These are phyloP conservation scores for Pollenia amentaria DNA, from an alignment of 2,888 invertebrate species.

Conservation along the genomic window DNA sequence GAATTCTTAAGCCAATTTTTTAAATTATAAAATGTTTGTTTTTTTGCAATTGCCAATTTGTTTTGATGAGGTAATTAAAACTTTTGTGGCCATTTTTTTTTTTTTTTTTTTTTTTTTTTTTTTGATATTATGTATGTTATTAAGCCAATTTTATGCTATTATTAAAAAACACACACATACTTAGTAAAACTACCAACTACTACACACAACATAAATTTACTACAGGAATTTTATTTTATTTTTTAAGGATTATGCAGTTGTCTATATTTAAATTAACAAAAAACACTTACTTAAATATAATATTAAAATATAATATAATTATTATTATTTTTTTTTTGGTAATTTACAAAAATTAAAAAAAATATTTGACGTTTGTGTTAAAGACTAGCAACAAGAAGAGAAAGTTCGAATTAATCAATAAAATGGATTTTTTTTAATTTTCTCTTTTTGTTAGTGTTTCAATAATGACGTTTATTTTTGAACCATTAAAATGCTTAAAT, in stretches of 20 bases:
- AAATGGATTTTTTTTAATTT: too few relatives aligned
- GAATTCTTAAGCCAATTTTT: slow-evolving; percentile 22
- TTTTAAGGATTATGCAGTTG: slow-evolving; percentile 26
- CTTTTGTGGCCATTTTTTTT: slow-evolving; percentile 71
- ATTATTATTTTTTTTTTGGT: background rate
- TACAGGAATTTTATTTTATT: slow-evolving; percentile 59
- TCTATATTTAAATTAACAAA: slow-evolving; percentile 12
- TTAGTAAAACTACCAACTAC: slow-evolving; percentile 64
- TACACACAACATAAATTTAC: slow-evolving; percentile 71
- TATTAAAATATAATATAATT: background rate
- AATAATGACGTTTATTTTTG: too few relatives aligned
- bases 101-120: slow-evolving; percentile 4
- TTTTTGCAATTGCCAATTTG: slow-evolving; percentile 55
- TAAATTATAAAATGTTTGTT: background rate
- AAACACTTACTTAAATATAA: slow-evolving; percentile 9
- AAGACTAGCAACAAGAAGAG: too few relatives aligned
- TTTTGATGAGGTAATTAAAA: slow-evolving; percentile 49
- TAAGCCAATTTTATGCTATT: slow-evolving; percentile 57
- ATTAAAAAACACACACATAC: slow-evolving; percentile 45
- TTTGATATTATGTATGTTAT: slow-evolving; percentile 10
- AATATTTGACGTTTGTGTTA: too few relatives aligned
- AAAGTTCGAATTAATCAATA: too few relatives aligned
- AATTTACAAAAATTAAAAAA: background rate
- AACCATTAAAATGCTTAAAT: too few relatives aligned
- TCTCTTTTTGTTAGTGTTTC: too few relatives aligned